phyloP scores from a whole-genome alignment of 2,888 invertebrate genomes.

The Cecidostiba fungosa region DNA sequence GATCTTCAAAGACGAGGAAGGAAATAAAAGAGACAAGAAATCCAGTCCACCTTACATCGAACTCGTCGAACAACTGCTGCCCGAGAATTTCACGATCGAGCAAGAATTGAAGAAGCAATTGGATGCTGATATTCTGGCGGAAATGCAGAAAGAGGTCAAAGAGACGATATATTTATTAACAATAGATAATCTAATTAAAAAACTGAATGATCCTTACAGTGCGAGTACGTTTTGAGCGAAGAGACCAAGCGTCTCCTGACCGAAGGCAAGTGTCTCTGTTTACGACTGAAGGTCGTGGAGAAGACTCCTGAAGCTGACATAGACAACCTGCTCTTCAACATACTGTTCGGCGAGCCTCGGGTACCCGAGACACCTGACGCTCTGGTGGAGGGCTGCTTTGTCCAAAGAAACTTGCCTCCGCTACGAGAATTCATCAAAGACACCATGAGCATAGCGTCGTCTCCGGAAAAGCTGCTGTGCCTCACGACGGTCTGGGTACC shows the following conservation, averaged over 20 bases:
- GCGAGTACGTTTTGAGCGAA: constrained; percentile 18
- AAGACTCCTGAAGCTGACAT: constrained; percentile 71
- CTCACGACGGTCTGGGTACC: constrained; percentile 74
- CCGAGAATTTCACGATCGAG: constrained; percentile 71
- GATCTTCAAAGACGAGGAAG: constrained; percentile 78
- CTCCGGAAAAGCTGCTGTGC: constrained; percentile 46
- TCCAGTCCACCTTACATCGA: constrained; percentile 75
- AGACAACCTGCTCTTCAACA: constrained; percentile 71
- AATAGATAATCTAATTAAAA: neutral
- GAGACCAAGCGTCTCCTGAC: constrained; percentile 18
- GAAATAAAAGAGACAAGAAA: constrained; percentile 75
- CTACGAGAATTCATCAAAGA: constrained; percentile 16
- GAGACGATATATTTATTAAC: neutral
- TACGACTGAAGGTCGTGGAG: constrained; percentile 72
- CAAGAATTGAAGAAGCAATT: constrained; percentile 74
- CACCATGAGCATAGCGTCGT: neutral
- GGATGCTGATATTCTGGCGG: constrained; percentile 70
- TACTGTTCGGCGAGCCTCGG: constrained; percentile 72
- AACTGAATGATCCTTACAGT: constrained; percentile 12
- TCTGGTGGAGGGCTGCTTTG: constrained; percentile 70
- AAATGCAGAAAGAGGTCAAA: constrained; percentile 57
- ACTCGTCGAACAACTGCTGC: constrained; percentile 73
- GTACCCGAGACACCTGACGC: constrained; percentile 68
- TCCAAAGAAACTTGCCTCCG: constrained; percentile 40
- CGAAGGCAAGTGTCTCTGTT: constrained; percentile 73